Conservation (phyloP, 2,797 vertebrate genomes). For the Spinibarbus caldwelli region DNA sequence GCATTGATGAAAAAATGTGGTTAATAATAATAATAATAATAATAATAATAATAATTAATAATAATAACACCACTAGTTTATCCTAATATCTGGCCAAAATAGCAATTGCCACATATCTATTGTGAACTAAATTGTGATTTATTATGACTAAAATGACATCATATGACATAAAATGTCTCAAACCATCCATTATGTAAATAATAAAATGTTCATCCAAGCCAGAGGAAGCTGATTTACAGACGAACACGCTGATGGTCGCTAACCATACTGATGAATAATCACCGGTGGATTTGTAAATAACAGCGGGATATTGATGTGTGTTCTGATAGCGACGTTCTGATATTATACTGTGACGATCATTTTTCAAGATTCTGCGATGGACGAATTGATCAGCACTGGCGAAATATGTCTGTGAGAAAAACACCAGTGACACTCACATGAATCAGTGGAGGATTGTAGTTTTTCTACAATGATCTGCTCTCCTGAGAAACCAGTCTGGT, state of each 20-base stretch:
- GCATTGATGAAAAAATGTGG: not conserved
- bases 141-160: not conserved
- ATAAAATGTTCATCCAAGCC: not conserved
- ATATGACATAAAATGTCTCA: not conserved
- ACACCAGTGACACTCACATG: not conserved
- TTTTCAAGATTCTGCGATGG: constrained; percentile 19
- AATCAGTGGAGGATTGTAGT: not conserved
- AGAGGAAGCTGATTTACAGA: not conserved
- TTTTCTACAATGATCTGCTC: not conserved
- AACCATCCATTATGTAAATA: not conserved
- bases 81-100: not conserved
- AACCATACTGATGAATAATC: constrained; percentile 8
- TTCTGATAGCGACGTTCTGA: not conserved
- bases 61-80: not conserved
- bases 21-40: not conserved
- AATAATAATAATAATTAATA: too few species aligned
- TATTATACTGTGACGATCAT: not conserved
- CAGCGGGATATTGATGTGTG: not conserved
- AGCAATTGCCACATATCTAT: not conserved
- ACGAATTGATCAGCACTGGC: constrained; percentile 22
- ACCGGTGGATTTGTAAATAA: not conserved
- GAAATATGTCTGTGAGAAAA: not conserved
- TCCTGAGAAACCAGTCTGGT: not conserved
- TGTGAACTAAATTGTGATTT: not conserved
- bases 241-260: not conserved